A percentile compares a stretch with the other conserved stretches of the same genome.
Conservation (phyloP, 2,797 vertebrate genomes). For the Prionace glauca region DNA sequence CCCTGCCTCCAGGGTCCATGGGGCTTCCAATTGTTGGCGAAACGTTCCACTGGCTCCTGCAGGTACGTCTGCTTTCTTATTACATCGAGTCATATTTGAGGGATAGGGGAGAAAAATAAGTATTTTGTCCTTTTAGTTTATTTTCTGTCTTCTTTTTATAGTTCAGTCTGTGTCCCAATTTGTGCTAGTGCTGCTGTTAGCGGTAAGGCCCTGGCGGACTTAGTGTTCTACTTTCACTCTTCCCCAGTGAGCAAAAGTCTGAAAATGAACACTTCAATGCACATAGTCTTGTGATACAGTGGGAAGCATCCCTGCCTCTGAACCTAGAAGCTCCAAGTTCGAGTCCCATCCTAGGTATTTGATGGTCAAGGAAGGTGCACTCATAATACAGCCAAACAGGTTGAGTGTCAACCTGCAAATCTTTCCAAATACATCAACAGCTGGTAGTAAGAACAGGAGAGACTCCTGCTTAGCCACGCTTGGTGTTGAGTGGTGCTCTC, state of each 20-base stretch:
- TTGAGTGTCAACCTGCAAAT: no score
- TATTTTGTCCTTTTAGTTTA: neutral
- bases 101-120: neutral
- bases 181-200: neutral
- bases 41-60: slow-evolving; percentile 24
- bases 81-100: neutral
- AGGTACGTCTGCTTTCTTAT: neutral
- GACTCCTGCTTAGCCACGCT: no score
- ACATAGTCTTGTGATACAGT: neutral
- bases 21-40: slow-evolving; percentile 7
- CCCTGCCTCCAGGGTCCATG: slow-evolving; percentile 19
- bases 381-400: no score
- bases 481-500: no score
- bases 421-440: no score
- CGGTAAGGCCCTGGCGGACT: no score
- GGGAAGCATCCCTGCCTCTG: no score
- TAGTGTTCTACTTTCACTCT: neutral
- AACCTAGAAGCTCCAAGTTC: no score
- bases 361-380: no score
- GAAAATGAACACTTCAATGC: neutral
- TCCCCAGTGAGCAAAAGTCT: neutral
- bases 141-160: neutral
- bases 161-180: neutral
- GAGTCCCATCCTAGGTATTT: no score
- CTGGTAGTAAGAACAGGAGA: no score